Conservation (phyloP, 2,113 vertebrate genomes). For the Phylloscopus trochilus region DNA sequence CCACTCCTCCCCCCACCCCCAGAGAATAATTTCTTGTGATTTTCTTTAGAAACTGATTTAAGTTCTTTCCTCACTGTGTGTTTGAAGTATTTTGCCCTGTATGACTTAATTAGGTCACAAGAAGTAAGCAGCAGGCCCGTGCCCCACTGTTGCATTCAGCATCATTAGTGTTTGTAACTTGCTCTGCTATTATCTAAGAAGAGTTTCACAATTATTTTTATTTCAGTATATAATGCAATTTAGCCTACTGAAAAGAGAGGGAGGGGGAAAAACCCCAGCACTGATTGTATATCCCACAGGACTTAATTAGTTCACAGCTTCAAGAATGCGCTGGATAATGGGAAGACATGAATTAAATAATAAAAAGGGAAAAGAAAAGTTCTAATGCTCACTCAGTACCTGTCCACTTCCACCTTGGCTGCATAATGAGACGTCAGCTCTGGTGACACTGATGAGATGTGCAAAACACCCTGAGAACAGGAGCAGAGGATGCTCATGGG, state of each 20-base stretch:
- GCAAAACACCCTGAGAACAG: slow-evolving; percentile 36
- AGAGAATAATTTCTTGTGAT: not conserved
- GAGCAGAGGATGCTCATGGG: slow-evolving; percentile 8
- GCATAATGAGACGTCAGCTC: slow-evolving; percentile 73
- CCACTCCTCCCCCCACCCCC: too few relatives aligned
- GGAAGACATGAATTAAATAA: slow-evolving; percentile 61
- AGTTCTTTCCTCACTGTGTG: not conserved
- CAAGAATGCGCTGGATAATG: slow-evolving; percentile 47
- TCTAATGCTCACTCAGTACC: slow-evolving; percentile 63
- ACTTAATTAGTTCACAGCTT: slow-evolving; percentile 79
- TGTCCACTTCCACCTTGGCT: slow-evolving; percentile 72
- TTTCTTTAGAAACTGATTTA: not conserved
- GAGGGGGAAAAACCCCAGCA: not conserved
- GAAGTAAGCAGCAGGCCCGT: slow-evolving; percentile 24
- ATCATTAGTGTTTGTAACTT: slow-evolving; percentile 63
- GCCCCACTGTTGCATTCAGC: slow-evolving; percentile 40
- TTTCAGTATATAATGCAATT: slow-evolving; percentile 61
- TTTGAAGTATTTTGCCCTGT: not conserved
- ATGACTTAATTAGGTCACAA: slow-evolving; percentile 53
- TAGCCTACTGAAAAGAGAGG: slow-evolving; percentile 33
- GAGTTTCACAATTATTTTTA: slow-evolving; percentile 50
- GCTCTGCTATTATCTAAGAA: slow-evolving; percentile 52
- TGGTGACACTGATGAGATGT: slow-evolving; percentile 67
- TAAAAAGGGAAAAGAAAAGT: slow-evolving; percentile 57
- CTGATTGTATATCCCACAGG: slow-evolving; percentile 77